These are phyloP conservation scores for Clanis bilineata DNA, from an alignment of 2,888 invertebrate species.

Conservation along the genomic window DNA sequence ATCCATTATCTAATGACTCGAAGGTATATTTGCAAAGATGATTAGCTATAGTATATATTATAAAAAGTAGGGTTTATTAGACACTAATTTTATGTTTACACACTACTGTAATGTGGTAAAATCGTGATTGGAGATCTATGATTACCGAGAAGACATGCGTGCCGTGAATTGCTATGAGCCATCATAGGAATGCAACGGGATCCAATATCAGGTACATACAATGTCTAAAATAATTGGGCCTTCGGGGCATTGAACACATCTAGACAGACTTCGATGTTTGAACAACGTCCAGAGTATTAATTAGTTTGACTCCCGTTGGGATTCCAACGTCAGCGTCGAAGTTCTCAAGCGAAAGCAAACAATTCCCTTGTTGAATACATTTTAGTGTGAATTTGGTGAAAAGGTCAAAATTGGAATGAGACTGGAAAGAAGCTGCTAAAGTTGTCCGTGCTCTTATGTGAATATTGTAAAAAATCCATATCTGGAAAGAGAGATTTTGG, in stretches of 20 bases:
- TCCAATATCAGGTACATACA: slow-evolving; percentile 1
- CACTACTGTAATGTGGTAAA: no score
- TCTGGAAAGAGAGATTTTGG: no score
- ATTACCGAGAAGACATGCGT: not conserved
- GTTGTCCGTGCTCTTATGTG: no score
- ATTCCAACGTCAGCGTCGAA: slow-evolving; percentile 25
- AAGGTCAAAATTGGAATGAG: not conserved
- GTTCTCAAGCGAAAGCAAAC: slow-evolving; percentile 42
- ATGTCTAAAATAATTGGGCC: slow-evolving; percentile 23
- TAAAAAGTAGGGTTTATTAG: no score
- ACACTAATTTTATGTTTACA: no score
- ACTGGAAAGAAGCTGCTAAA: not conserved
- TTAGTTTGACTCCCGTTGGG: slow-evolving; percentile 42
- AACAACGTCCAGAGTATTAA: slow-evolving; percentile 52
- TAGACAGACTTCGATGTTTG: slow-evolving; percentile 41
- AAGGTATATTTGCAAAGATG: no score
- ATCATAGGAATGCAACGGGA: slow-evolving; percentile 2
- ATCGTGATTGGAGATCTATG: not conserved
- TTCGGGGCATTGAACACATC: slow-evolving; percentile 15
- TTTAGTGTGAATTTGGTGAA: slow-evolving; percentile 24
- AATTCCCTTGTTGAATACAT: slow-evolving; percentile 35
- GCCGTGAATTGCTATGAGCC: no score
- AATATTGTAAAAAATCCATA: no score
- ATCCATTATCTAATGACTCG: no score
- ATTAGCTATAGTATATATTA: no score